Base-by-base conservation (phyloP, 1,140 invertebrate genomes). In the Trialeurodes vaporariorum region DNA sequence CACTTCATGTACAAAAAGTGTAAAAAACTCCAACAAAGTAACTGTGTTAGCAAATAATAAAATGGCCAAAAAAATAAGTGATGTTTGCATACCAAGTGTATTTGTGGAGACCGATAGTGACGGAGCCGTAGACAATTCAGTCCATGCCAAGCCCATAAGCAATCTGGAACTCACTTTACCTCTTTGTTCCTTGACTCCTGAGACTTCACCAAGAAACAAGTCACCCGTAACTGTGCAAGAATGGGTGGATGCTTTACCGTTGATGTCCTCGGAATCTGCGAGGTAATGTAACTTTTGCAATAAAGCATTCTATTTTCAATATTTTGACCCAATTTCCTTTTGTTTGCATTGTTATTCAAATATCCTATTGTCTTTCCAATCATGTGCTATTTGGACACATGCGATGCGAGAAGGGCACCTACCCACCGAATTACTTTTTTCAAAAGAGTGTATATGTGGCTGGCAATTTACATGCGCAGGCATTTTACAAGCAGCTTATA, bases 211-310 rank as follows among this genome's bases (percentile, higher is more conserved):
- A 22, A 67, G 74, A 25, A 75, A 74, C 68, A 77, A 75, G 62
- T 75, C 73, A 24, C 76, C 76, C 11, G 73, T 77, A 23, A 76
- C 75, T 49, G 72, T 76, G 21, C 76, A 77, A 68, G 73, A 75
- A 68, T 77, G 76, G 76, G 73, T 77, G n/a, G 76, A 77, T 65
- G 74, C 75, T 12, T 65, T 77, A 23, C 74, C 73, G 1, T 64
- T 72, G 25, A 70, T 67, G 17, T 63, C 70, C 58, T 58, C 59
- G 26, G 71, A 71, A 27, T 24, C 67, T 5, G 25, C 63, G 2
- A 60, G 65, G 65, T 67, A 13, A 63, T 25, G 17, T 62, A 59
- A 62, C 5, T 66, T n/a, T 13, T 62, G 5, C 26, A 25, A 64
- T 67, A 60, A 66, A 67, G 61, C 60, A 63, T 60, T 26, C n/a